Percentiles rank a stretch among this genome's conserved stretches.
Conservation (phyloP, 2,888 invertebrate genomes). For the Cerceris rybyensis region DNA sequence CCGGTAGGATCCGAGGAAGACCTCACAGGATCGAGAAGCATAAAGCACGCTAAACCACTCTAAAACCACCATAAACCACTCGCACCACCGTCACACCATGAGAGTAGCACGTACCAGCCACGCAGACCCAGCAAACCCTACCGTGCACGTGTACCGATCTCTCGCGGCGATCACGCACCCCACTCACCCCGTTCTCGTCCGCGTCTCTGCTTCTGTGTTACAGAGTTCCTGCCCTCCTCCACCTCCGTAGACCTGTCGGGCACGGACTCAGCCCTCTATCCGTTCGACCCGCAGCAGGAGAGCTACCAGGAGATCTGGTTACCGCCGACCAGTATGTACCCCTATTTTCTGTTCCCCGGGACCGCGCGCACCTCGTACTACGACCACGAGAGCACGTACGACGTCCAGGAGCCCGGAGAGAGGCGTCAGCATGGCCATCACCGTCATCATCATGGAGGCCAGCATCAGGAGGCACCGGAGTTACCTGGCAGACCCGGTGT, state of each 20-base stretch:
- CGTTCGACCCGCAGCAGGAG: conserved; percentile 83
- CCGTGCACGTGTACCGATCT: conserved; percentile 60
- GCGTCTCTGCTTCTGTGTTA: conserved; percentile 83
- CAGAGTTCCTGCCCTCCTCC: conserved; percentile 84
- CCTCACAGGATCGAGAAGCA: too few species aligned
- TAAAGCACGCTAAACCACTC: conserved; percentile 1
- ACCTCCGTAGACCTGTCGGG: conserved; percentile 83
- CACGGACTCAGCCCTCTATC: conserved; percentile 84
- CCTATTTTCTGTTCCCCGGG: conserved; percentile 86
- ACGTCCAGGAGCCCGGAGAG: conserved; percentile 66
- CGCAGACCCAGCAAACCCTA: conserved; percentile 39
- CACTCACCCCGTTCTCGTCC: conserved; percentile 76
- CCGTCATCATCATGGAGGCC: conserved; percentile 60
- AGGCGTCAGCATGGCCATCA: conserved; percentile 62
- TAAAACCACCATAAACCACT: conserved; percentile 15
- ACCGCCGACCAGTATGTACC: conserved; percentile 83
- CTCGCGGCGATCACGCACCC: conserved; percentile 62
- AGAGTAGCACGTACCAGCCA: conserved; percentile 33
- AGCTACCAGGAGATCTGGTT: conserved; percentile 84
- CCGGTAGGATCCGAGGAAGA: too few species aligned
- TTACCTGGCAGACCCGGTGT: conserved; percentile 73
- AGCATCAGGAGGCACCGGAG: conserved; percentile 72
- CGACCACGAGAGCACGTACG: conserved; percentile 72
- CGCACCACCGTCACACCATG: conserved; percentile 33
- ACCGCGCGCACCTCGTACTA: conserved; percentile 79